Percentiles rank a stretch among this genome's conserved stretches.
Conservation (phyloP, 1,140 invertebrate genomes). For the Leguminivora glycinivorella region DNA sequence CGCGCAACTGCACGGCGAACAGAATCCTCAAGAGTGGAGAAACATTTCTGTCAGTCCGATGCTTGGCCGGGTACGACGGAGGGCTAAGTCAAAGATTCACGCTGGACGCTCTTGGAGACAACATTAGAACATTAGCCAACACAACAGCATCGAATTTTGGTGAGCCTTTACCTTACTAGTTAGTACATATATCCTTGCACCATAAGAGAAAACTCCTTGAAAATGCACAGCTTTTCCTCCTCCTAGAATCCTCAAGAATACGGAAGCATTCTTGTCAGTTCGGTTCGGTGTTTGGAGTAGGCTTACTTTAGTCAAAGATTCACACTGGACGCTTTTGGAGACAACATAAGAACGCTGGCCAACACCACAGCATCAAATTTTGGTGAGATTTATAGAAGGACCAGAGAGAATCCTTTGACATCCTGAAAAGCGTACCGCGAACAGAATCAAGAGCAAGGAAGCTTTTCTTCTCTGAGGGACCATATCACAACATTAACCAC, state of each 20-base stretch:
- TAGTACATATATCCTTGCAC: too few relatives aligned
- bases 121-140: slow-evolving; percentile 50
- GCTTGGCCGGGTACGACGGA: slow-evolving; percentile 90
- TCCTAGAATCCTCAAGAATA: slow-evolving; percentile 82
- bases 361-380: slow-evolving; percentile 52
- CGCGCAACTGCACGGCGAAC: slow-evolving; percentile 90
- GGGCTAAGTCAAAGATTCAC: slow-evolving; percentile 90
- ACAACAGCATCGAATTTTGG: slow-evolving; percentile 49
- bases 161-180: too few relatives aligned
- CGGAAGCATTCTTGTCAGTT: slow-evolving; percentile 81
- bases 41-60: slow-evolving; percentile 83
- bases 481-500: too few relatives aligned
- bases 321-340: slow-evolving; percentile 87
- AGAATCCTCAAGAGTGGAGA: slow-evolving; percentile 83
- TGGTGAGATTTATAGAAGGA: too few relatives aligned
- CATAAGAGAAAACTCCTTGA: too few relatives aligned
- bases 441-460: too few relatives aligned
- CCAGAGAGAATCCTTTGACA: too few relatives aligned
- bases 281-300: slow-evolving; percentile 90
- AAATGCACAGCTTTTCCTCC: too few relatives aligned
- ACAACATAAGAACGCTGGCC: slow-evolving; percentile 47
- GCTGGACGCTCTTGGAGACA: slow-evolving; percentile 85
- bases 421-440: too few relatives aligned
- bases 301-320: slow-evolving; percentile 89
- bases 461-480: too few relatives aligned